These are phyloP conservation scores for Glomeris marginata DNA, from an alignment of 2,888 invertebrate genomes.

Conservation along the genomic window DNA sequence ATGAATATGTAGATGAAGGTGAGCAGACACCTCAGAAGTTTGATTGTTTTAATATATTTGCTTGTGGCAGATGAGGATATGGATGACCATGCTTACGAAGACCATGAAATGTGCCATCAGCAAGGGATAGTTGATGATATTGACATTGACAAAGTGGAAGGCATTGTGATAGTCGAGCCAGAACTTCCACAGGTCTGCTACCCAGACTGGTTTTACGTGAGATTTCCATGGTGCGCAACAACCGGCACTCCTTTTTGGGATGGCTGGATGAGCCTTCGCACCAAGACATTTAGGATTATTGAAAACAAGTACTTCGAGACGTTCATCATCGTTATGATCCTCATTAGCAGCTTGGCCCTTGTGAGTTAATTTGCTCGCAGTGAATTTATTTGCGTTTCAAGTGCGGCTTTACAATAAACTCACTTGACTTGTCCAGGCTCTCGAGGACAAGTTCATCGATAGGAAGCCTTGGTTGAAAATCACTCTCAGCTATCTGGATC, in stretches of 20 bases:
- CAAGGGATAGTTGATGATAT: conserved; percentile 17
- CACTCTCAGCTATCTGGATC: conserved; percentile 90
- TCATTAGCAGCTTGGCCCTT: conserved; percentile 92
- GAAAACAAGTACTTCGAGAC: conserved; percentile 99
- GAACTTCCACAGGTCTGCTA: conserved; percentile 23
- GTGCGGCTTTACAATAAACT: too few relatives aligned
- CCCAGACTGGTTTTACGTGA: conserved; percentile 31
- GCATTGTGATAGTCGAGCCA: conserved; percentile 8
- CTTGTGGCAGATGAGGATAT: conserved; percentile 7
- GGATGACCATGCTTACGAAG: conserved; percentile 25
- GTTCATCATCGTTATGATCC: conserved; percentile 96
- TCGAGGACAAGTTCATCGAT: conserved; percentile 91
- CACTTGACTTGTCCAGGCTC: too few relatives aligned
- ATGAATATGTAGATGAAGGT: too few relatives aligned
- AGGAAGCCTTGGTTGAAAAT: conserved; percentile 80
- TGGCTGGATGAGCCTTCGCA: conserved; percentile 81
- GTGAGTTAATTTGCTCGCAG: too few relatives aligned
- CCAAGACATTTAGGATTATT: conserved; percentile 85
- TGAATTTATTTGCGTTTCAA: too few relatives aligned
- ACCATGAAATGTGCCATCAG: conserved; percentile 20
- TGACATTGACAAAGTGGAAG: not conserved
- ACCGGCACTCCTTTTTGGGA: conserved; percentile 80
- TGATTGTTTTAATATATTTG: too few relatives aligned
- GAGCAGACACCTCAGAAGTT: too few relatives aligned
- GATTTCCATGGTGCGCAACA: conserved; percentile 29